Percentiles rank a stretch among this genome's conserved stretches.
These are phyloP conservation scores for Diplodus puntazzo DNA, from an alignment of 2,797 vertebrate genomes.

Conservation along the genomic window DNA sequence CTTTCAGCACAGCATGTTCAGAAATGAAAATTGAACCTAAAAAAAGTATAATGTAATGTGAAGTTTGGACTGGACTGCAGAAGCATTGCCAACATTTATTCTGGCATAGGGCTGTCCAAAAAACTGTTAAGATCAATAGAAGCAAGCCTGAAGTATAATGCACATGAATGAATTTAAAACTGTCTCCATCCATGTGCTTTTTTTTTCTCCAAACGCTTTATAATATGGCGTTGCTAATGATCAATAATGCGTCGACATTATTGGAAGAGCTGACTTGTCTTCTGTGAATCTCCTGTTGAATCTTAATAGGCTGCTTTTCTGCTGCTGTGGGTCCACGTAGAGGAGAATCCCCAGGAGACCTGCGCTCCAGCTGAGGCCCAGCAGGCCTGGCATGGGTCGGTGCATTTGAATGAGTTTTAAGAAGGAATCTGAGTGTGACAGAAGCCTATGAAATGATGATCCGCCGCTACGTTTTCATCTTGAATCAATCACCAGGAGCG, in stretches of 20 bases:
- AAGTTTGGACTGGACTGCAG: too few relatives aligned
- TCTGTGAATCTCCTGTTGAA: slow-evolving; percentile 51
- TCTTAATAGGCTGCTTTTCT: slow-evolving; percentile 69
- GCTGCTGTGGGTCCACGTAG: slow-evolving; percentile 12
- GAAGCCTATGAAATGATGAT: slow-evolving; percentile 19
- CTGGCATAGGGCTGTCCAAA: neutral
- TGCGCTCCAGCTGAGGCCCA: slow-evolving; percentile 63
- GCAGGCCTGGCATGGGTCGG: neutral
- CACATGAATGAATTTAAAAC: slow-evolving; percentile 4
- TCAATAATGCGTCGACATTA: slow-evolving; percentile 50
- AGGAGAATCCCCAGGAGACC: slow-evolving; percentile 53
- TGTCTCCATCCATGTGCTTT: slow-evolving; percentile 3
- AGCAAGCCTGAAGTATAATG: neutral
- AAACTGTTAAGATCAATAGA: neutral
- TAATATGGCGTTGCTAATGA: slow-evolving; percentile 42
- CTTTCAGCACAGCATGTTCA: too few relatives aligned
- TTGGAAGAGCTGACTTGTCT: slow-evolving; percentile 26
- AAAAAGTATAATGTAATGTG: too few relatives aligned
- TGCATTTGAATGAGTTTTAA: neutral
- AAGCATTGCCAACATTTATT: too few relatives aligned
- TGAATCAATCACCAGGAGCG: neutral
- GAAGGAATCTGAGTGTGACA: slow-evolving; percentile 10
- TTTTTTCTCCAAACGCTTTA: neutral
- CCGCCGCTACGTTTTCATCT: neutral
- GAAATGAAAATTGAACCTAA: too few relatives aligned